Evolutionary conservation across 2,113 vertebrate genomes (phyloP).

Genomic region (Buteo buteo): DNA sequence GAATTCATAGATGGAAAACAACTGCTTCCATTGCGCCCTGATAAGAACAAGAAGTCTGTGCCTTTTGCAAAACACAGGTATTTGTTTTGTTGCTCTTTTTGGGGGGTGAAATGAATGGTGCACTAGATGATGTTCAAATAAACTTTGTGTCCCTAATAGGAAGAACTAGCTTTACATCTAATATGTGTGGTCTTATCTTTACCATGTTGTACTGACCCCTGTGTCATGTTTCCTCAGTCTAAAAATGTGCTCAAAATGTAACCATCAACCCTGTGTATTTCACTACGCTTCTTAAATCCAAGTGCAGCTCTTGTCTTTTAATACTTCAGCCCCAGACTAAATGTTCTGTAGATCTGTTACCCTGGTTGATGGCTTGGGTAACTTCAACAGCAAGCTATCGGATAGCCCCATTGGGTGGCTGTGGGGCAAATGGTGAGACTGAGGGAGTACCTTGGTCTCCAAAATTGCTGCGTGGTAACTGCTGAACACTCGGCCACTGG

Average conservation of each 20-base stretch:
- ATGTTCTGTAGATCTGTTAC: not conserved
- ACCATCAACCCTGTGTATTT: not conserved
- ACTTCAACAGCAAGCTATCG: not conserved
- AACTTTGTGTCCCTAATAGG: not conserved
- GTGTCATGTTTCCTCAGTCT: not conserved
- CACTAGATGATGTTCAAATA: not conserved
- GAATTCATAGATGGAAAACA: conserved; percentile 9
- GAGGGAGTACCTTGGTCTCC: not conserved
- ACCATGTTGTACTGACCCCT: fast-evolving
- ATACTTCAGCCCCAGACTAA: not conserved
- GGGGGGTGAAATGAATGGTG: not conserved
- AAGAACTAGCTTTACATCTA: not conserved
- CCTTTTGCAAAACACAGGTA: not conserved
- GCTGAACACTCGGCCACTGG: not conserved
- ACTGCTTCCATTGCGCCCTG: not conserved
- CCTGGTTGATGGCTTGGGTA: not conserved
- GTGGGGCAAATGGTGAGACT: not conserved
- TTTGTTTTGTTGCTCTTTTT: not conserved
- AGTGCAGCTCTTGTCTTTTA: not conserved
- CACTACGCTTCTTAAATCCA: not conserved
- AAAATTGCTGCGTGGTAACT: not conserved
- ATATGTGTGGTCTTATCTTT: not conserved
- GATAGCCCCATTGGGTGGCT: not conserved
- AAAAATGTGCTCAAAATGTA: not conserved
- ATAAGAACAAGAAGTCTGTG: not conserved